Evolutionary conservation across 2,888 invertebrate species (phyloP), one percentile per base, ranked within the genome.

Genomic region (Perithous albicinctus): DNA sequence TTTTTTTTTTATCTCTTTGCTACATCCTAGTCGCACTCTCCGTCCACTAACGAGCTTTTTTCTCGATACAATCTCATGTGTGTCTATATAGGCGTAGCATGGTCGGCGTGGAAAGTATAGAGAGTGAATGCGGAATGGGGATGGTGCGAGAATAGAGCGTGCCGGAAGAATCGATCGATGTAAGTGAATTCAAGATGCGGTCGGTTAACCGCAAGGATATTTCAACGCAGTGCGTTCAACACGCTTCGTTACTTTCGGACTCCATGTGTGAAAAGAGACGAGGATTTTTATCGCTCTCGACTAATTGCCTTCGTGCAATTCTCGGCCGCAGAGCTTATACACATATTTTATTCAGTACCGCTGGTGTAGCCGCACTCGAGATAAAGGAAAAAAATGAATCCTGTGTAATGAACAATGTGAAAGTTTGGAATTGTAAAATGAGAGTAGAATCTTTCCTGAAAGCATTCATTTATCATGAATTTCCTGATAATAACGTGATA

Each of bases 31-130:
- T 66, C 75, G 18, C 66, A 48, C 67, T 23, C 46, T 32, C 10
- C 69, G 70, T 38, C 41, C 69, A 48, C 61, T 76, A 76, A 76
- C 76, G 76, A 76, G 67, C 69, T 69, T 76, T 76, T n/a, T 76
- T 76, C 48, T 48, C 59, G 48, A 1, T 10, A 20, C 46, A 32
- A n/a, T 54, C 38, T 75, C 54, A 15, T 59, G 59, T 20, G 35
- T 10, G 15, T n/a, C n/a, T 32, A 46, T 46, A 26, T 32, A 20
- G 76, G 35, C 23, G 38, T 12, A n/a, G 66, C 48, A 51, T 26
- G 43, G 23, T 20, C 32, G 29, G 20, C 15, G 18, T 46, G 54
- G 18, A 18, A 32, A 15, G 61, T n/a, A 23, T 7, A n/a, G 26
- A n/a, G n/a, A 15, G 48, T 20, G 67, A 59, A 15, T 15, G 23